Evolutionary conservation across 2,797 vertebrate genomes (phyloP).

Genomic region (Melanotaenia parkinsoni): DNA sequence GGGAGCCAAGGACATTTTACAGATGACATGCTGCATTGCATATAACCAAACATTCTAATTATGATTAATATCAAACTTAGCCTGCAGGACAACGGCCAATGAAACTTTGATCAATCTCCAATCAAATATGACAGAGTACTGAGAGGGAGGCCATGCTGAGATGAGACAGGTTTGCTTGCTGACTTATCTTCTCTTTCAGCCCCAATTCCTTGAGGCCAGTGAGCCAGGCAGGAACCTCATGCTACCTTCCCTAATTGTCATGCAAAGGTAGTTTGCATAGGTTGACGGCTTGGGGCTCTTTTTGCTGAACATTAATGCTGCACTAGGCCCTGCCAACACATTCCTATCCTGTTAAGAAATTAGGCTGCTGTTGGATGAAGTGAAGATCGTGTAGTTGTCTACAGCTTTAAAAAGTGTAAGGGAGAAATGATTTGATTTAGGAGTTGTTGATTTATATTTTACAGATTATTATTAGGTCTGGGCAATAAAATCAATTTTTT

Average conservation of each 20-base stretch:
- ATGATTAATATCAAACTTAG: conserved; percentile 20
- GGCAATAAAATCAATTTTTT: no score
- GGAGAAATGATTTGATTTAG: no score
- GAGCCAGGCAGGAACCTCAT: conserved; percentile 33
- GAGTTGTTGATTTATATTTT: no score
- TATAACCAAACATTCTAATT: conserved; percentile 32
- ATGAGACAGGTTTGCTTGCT: conserved; percentile 14
- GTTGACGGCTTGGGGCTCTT: conserved; percentile 52
- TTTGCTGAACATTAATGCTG: conserved; percentile 46
- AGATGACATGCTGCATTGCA: conserved; percentile 39
- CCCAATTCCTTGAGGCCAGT: conserved; percentile 48
- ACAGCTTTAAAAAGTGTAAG: no score
- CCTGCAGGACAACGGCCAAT: conserved; percentile 7
- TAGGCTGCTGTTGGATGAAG: conserved; percentile 38
- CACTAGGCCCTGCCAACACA: conserved; percentile 32
- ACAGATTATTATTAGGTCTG: no score
- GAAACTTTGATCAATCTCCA: conserved; percentile 19
- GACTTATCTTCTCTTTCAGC: conserved; percentile 22
- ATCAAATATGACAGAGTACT: conserved; percentile 20
- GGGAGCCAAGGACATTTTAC: conserved; percentile 53
- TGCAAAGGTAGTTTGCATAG: conserved; percentile 62
- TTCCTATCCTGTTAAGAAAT: conserved; percentile 51
- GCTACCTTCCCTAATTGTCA: conserved; percentile 64
- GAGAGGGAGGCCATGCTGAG: conserved; percentile 20
- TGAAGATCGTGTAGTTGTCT: not conserved